phyloP scores from a whole-genome alignment of 2,113 vertebrate genomes.

The Edolisoma coerulescens region DNA sequence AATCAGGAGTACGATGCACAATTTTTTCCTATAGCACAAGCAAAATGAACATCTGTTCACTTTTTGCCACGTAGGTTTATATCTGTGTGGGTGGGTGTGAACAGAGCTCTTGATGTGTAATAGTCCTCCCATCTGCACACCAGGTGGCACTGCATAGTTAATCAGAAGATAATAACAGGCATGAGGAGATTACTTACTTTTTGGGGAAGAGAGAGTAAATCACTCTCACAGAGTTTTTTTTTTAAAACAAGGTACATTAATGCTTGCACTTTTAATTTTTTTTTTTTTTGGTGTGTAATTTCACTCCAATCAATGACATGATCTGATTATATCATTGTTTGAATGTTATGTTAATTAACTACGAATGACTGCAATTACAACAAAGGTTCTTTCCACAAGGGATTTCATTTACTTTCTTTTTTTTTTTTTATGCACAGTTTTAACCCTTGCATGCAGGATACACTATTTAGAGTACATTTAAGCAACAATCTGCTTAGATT shows the following conservation, averaged over 20 bases:
- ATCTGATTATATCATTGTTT: constrained; percentile 55
- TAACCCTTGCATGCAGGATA: constrained; percentile 17
- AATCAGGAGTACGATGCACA: constrained; percentile 65
- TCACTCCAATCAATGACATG: constrained; percentile 52
- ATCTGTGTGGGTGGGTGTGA: constrained; percentile 67
- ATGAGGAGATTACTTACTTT: constrained; percentile 64
- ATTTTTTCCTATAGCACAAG: constrained; percentile 63
- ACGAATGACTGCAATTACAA: constrained; percentile 57
- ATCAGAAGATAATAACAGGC: constrained; percentile 67
- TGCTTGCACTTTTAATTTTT: constrained; percentile 6
- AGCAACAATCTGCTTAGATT: background rate
- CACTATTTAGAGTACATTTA: background rate
- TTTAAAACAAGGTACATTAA: background rate
- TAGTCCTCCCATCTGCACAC: constrained; percentile 72
- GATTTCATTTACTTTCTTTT: background rate
- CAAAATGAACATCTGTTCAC: constrained; percentile 77
- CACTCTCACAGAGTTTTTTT: background rate
- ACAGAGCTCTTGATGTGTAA: constrained; percentile 68
- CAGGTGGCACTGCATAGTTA: constrained; percentile 74
- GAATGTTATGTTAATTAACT: constrained; percentile 57
- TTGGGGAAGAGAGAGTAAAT: constrained; percentile 60
- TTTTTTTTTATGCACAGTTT: background rate
- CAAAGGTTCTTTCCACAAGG: constrained; percentile 15
- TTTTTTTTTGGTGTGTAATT: constrained; percentile 19
- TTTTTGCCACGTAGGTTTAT: constrained; percentile 68